Percentiles rank a stretch among this genome's conserved stretches.
Evolutionary conservation across 1,140 invertebrate species (phyloP).

Genomic region (Uloborus diversus): DNA sequence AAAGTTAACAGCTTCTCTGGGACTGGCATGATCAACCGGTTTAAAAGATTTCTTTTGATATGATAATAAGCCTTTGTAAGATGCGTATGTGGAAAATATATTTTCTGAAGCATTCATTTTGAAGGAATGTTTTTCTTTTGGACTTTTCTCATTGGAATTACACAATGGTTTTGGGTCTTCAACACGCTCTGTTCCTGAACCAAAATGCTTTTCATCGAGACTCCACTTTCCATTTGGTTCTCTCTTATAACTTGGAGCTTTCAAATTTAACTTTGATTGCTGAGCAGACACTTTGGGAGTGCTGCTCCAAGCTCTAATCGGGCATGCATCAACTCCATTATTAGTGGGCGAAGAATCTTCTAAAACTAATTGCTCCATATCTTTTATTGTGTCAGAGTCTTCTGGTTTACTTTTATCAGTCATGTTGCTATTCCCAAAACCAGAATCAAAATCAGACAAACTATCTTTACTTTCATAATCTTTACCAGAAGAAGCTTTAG

Average conservation of each 20-base stretch:
- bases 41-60: constrained; percentile 52
- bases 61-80: constrained; percentile 44
- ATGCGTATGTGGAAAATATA: constrained; percentile 52
- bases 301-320: not conserved
- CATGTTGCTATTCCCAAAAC: constrained; percentile 47
- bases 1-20: not conserved
- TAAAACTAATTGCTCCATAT: constrained; percentile 45
- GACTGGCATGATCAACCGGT: not conserved
- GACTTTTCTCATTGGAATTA: constrained; percentile 16
- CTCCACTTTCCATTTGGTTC: constrained; percentile 39
- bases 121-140: constrained; percentile 36
- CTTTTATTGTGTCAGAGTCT: constrained; percentile 54
- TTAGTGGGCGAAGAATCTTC: constrained; percentile 26
- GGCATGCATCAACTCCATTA: not conserved
- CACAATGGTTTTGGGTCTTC: constrained; percentile 15
- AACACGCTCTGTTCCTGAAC: not conserved
- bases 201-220: constrained; percentile 49
- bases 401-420: constrained; percentile 48
- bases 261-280: constrained; percentile 14
- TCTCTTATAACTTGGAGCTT: constrained; percentile 43
- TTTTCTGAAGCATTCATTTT: constrained; percentile 50
- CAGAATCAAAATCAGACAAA: constrained; percentile 50
- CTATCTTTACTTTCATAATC: constrained; percentile 40
- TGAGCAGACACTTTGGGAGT: constrained; percentile 12
- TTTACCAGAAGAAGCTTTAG: constrained; percentile 28